phyloP scores from a whole-genome alignment of 2,113 vertebrate species.

The Halcyon senegalensis region DNA sequence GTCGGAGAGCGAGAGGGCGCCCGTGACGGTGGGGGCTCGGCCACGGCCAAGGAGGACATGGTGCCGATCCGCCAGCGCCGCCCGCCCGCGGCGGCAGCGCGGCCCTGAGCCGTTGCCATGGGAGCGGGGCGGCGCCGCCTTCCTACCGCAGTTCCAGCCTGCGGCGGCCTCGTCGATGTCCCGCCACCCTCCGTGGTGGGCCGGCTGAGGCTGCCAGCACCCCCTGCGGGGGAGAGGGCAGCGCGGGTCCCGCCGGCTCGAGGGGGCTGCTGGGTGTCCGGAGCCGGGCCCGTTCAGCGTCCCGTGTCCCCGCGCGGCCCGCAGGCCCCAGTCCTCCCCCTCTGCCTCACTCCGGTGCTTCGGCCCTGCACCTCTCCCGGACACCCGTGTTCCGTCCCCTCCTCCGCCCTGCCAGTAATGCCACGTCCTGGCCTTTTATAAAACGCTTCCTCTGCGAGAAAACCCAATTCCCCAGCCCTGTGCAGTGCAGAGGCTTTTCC shows the following conservation, averaged over 20 bases:
- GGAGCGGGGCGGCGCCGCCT: not conserved
- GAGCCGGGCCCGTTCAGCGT: not conserved
- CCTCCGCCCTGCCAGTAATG: fast-evolving
- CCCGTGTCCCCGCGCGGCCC: not conserved
- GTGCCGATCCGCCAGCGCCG: not conserved
- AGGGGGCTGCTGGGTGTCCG: no score
- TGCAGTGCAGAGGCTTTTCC: not conserved
- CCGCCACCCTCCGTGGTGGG: no score
- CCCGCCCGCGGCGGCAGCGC: not conserved
- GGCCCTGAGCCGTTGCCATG: constrained; percentile 58
- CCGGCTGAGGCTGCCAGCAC: no score
- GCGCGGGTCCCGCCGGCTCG: no score
- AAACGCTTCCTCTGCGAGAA: not conserved
- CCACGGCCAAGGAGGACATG: not conserved
- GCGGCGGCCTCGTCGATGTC: not conserved
- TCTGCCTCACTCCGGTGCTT: fast-evolving
- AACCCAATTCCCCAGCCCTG: fast-evolving
- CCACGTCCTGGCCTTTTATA: fast-evolving
- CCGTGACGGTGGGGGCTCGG: not conserved
- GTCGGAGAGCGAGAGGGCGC: not conserved
- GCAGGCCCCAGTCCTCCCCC: not conserved
- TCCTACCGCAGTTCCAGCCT: not conserved
- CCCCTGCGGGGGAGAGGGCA: no score
- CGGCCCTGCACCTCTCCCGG: fast-evolving
- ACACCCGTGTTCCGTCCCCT: fast-evolving